Conservation (phyloP, 2,797 vertebrate species). For the Molossus molossus region DNA sequence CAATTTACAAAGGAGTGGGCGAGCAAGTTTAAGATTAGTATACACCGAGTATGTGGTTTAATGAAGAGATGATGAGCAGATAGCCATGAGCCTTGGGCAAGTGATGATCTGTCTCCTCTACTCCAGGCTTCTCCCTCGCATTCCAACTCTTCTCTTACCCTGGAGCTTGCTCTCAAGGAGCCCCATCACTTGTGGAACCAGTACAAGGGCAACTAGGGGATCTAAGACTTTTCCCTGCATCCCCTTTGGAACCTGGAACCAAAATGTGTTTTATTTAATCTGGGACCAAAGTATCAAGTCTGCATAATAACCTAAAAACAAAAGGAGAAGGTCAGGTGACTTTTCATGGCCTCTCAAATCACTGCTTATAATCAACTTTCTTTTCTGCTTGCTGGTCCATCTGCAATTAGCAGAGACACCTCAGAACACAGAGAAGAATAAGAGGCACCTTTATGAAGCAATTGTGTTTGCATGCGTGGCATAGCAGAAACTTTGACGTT, state of each 20-base stretch:
- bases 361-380: neutral
- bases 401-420: neutral
- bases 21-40: neutral
- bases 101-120: neutral
- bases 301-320: conserved; percentile 2
- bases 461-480: neutral
- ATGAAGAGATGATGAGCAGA: neutral
- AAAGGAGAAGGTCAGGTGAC: neutral
- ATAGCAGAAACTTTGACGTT: neutral
- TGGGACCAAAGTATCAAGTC: neutral
- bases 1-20: neutral
- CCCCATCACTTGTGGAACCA: neutral
- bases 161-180: neutral
- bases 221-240: neutral
- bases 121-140: neutral
- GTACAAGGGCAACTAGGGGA: neutral
- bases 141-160: neutral
- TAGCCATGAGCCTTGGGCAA: neutral
- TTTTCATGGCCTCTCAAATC: conserved; percentile 18
- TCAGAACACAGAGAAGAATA: neutral
- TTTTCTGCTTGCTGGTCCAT: conserved; percentile 2
- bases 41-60: neutral
- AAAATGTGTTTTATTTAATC: neutral
- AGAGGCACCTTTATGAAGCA: neutral
- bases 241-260: neutral